A percentile compares a stretch with the other conserved stretches of the same genome.
Evolutionary conservation across 2,797 vertebrate genomes (phyloP).

Genomic region (Schizopygopsis pylzovi): DNA sequence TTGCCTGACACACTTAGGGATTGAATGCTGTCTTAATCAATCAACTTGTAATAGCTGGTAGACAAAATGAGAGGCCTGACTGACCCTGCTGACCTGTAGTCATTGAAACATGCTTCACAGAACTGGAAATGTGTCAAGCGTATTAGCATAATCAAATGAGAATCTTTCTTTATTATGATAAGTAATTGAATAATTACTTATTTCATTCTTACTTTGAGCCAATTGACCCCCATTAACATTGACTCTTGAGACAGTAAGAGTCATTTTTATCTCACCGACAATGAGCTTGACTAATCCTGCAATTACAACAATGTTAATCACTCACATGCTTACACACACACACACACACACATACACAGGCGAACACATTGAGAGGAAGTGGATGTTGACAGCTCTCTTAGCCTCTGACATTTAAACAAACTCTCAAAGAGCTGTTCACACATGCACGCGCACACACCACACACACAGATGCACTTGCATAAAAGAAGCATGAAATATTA

Average conservation of each 20-base stretch:
- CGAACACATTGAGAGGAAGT: not conserved
- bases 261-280: conserved; percentile 46
- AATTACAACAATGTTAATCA: conserved; percentile 54
- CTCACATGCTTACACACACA: not conserved
- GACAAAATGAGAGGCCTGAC: conserved; percentile 12
- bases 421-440: conserved; percentile 26
- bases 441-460: not conserved
- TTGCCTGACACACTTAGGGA: not conserved
- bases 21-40: conserved; percentile 21
- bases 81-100: conserved; percentile 24
- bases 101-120: conserved; percentile 58
- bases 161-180: conserved; percentile 66
- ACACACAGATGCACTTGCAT: not conserved
- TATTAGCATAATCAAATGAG: conserved; percentile 61
- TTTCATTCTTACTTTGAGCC: conserved; percentile 58
- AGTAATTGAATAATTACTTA: conserved; percentile 69
- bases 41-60: conserved; percentile 16
- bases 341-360: not conserved
- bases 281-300: conserved; percentile 53
- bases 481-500: not conserved
- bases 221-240: conserved; percentile 64
- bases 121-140: conserved; percentile 59
- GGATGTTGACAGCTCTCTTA: conserved; percentile 52
- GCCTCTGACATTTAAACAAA: conserved; percentile 49
- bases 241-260: conserved; percentile 45